Base-by-base conservation (phyloP, 2,888 invertebrate genomes). In the Syrista parreyssii region DNA sequence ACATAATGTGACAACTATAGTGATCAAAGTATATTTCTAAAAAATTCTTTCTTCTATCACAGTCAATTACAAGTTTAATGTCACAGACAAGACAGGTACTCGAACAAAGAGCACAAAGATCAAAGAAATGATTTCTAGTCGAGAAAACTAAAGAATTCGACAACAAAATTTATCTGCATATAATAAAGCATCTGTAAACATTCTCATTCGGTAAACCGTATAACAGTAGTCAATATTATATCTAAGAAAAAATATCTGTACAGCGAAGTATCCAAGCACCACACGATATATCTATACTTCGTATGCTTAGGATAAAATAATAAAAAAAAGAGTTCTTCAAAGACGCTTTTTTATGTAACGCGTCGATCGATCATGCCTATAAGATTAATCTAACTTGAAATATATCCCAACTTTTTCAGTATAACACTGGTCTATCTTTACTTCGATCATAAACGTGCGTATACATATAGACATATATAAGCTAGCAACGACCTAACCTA, bases 91-190 rank as follows among this genome's bases (percentile, higher is more conserved):
- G 4, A 34, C 40, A 2, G 40, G 23, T 55, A 23, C 40, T 55
- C 40, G 23, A 55, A 9, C 40, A 40, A 40, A 40, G 40, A 40
- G 40, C 23, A 55, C 31, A 12, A n/a, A 68, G 36, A 40, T 76
- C 32, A 71, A 23, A 73, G 40, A 72, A 78, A 75, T 78, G 73
- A 78, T 73, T 78, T 75, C 75, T 78, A 73, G 75, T 75, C 72
- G 78, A 73, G 72, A 72, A 73, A 75, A 78, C 71, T 55, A 32
- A 9, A 75, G 78, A 72, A 55, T 31, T 23, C 30, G 36, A 15
- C n/a, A 12, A 71, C n/a, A 1, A 40, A 15, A 4, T 55, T 9
- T 55, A 4, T 55, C 9, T 55, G 2, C 72, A 55, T 68, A 73
- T 78, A 75, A 75, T 73, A 68, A 75, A 78, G 33, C 31, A 31